Conservation (phyloP, 2,113 vertebrate genomes). For the Pseudonaja textilis region DNA sequence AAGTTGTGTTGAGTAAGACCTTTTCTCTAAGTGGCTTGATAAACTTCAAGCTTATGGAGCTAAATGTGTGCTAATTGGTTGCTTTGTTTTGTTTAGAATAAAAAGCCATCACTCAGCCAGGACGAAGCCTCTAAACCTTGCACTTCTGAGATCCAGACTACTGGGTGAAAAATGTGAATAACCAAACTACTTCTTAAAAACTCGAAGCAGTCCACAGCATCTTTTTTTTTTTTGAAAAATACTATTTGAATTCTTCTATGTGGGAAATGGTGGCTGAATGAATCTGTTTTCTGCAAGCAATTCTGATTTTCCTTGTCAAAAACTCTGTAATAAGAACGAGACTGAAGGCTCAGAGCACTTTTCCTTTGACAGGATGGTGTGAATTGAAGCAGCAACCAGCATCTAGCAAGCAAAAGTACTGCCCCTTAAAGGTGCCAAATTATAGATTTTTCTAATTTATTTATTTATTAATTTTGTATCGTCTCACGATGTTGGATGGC, state of each 20-base stretch:
- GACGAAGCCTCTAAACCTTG: background rate
- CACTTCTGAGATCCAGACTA: fast-evolving
- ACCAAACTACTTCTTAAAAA: background rate
- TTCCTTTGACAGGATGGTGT: no score
- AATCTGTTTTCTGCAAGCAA: background rate
- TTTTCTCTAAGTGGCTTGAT: background rate
- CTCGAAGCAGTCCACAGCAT: fast-evolving
- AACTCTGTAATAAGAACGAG: background rate
- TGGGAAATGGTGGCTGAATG: no score
- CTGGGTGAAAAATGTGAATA: background rate
- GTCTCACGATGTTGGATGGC: background rate
- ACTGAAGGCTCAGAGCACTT: background rate
- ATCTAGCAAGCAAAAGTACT: no score
- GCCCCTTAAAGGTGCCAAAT: background rate
- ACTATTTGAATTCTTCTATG: background rate
- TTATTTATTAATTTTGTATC: background rate
- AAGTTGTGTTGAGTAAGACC: background rate
- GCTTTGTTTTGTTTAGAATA: background rate
- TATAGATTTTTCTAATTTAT: background rate
- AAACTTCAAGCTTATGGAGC: background rate
- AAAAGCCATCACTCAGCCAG: background rate
- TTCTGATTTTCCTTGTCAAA: no score
- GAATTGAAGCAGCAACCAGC: background rate
- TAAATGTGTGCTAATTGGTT: background rate
- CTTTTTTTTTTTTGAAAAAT: background rate